Evolutionary conservation across 2,113 vertebrate genomes (phyloP).

Genomic region (Aplodontia rufa): DNA sequence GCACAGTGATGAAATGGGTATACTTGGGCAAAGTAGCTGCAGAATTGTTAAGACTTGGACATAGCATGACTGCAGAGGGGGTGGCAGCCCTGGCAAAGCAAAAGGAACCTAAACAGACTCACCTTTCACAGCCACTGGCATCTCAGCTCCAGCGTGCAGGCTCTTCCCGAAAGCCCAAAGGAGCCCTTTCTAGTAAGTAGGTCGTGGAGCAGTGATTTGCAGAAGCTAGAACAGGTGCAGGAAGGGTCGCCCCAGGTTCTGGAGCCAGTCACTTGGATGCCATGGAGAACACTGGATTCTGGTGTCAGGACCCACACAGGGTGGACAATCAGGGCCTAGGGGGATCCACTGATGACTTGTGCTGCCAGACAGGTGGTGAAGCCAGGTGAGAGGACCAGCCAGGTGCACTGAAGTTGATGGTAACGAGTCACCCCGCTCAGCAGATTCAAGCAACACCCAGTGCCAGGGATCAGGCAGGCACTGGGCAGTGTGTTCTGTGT

Average conservation of each 20-base stretch:
- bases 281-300: neutral
- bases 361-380: too few species aligned
- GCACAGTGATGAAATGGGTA: too few species aligned
- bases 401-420: too few species aligned
- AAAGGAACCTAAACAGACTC: accelerated
- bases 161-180: neutral
- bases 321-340: neutral
- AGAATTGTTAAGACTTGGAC: too few species aligned
- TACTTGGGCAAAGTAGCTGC: too few species aligned
- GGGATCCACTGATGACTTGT: too few species aligned
- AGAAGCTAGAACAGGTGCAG: neutral
- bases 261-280: neutral
- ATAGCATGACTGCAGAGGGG: accelerated
- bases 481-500: neutral
- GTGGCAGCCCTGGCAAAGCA: neutral
- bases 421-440: accelerated
- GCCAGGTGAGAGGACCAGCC: accelerated
- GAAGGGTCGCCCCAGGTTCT: neutral
- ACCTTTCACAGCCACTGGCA: too few species aligned
- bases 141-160: neutral
- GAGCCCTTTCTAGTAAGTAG: accelerated
- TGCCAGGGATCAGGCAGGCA: neutral
- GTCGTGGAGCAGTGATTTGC: neutral
- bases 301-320: neutral
- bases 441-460: accelerated